Percentiles rank a stretch among this genome's conserved stretches.
Evolutionary conservation across 2,113 vertebrate species (phyloP).

Genomic region (Chroicocephalus ridibundus): DNA sequence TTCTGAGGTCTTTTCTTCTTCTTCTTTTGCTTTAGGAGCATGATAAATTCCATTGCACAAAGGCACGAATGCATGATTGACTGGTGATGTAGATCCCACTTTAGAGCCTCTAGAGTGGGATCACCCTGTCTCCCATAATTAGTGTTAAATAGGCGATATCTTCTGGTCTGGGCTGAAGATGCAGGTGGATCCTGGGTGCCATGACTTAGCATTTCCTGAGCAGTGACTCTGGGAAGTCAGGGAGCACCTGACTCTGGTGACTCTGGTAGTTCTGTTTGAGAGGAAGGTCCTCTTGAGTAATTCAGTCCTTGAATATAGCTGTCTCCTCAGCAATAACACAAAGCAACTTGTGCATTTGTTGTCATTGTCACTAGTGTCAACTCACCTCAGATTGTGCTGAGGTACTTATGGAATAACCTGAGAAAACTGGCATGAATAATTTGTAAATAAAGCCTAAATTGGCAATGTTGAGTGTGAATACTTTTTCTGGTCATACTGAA

Average conservation of each 20-base stretch:
- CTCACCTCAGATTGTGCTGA: not conserved
- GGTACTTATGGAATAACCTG: not conserved
- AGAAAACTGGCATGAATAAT: not conserved
- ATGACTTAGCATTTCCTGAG: not conserved
- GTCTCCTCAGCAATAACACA: not conserved
- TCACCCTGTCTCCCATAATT: not conserved
- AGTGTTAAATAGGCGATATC: not conserved
- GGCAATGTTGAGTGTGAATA: not conserved
- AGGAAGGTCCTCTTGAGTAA: not conserved
- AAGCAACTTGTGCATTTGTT: not conserved
- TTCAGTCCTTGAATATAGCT: not conserved
- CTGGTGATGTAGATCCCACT: not conserved
- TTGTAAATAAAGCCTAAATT: not conserved
- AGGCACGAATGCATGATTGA: fast-evolving
- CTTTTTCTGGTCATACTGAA: not conserved
- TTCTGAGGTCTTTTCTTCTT: not conserved
- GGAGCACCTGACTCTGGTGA: not conserved
- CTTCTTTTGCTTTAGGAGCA: not conserved
- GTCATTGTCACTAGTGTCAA: not conserved
- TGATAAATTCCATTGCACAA: not conserved
- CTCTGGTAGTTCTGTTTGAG: not conserved
- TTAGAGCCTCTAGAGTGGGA: not conserved
- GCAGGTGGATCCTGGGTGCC: not conserved
- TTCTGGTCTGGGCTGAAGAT: not conserved
- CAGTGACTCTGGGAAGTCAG: not conserved